Conservation (phyloP, 2,113 vertebrate genomes). For the Colossoma macropomum region DNA sequence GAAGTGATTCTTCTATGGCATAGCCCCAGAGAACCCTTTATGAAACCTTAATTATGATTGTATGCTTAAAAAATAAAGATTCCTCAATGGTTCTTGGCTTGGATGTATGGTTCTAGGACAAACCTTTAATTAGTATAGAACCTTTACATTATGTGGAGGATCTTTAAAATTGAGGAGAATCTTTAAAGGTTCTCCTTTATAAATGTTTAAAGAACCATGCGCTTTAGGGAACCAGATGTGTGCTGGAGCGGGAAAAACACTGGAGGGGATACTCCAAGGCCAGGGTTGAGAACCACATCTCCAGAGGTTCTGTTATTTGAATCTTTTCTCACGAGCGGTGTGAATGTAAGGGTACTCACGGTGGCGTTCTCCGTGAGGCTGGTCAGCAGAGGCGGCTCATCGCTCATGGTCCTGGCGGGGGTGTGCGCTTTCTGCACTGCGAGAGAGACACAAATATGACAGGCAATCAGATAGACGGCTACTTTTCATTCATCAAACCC, state of each 20-base stretch:
- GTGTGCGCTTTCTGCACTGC: conserved; percentile 67
- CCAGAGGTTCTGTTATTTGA: not conserved
- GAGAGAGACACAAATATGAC: conserved; percentile 31
- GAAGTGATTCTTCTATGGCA: too few relatives aligned
- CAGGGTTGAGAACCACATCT: not conserved
- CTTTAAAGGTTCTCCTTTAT: too few relatives aligned
- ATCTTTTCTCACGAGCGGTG: not conserved
- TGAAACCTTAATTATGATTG: too few relatives aligned
- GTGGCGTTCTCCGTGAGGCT: conserved; percentile 85
- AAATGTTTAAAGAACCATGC: too few relatives aligned
- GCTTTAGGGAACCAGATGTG: too few relatives aligned
- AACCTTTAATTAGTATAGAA: too few relatives aligned
- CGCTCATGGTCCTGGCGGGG: conserved; percentile 86
- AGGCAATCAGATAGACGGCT: conserved; percentile 23
- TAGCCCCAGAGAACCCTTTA: too few relatives aligned
- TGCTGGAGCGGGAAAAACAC: not conserved
- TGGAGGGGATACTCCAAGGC: not conserved
- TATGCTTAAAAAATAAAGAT: too few relatives aligned
- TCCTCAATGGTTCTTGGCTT: too few relatives aligned
- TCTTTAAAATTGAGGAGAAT: too few relatives aligned
- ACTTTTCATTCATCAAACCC: conserved; percentile 32
- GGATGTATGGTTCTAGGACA: too few relatives aligned
- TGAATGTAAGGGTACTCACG: conserved; percentile 75
- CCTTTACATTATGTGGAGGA: too few relatives aligned
- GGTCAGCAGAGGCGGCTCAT: conserved; percentile 86